Evolutionary conservation across 35 echinoderm and acorn worm species (phyloP), one percentile per base, ranked within the genome.

Genomic region (Lytechinus pictus): DNA sequence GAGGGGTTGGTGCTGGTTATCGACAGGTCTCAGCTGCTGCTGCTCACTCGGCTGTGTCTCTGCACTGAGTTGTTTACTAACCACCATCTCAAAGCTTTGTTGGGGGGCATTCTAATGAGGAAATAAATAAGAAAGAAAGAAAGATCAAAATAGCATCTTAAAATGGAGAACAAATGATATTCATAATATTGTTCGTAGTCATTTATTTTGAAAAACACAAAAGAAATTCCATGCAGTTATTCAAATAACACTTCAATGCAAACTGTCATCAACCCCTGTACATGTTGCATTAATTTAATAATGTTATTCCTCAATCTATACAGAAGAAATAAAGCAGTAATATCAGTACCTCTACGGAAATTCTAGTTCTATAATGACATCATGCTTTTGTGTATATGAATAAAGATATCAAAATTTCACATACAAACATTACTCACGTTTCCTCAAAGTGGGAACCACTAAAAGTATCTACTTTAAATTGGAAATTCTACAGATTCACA

Each of bases 31-130:
- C 92, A 93, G 55, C 28, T 93, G 92, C 33, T 44, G 33, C n/a
- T 93, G 92, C 29, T 93, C 88, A 90, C 29, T 33, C n/a, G 33
- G 88, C 28, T 44, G 52, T n/a, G 28, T 3, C 88, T 90, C 88
- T 54, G 88, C 28, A 14, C 28, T 54, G 6, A 90, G 88, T 4
- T 54, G 28, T 28, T 90, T 54, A 28, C 29, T 54, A 93, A 57
- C 54, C 5, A 54, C 92, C 52, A 93, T 93, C 92, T 93, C 92
- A 93, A 93, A 93, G 27, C 92, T 93, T 57, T 93, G 52, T 54
- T 27, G 52, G n/a, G 92, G 92, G 28, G 92, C 92, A 93, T 93
- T 93, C 92, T 93, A 54, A 79, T 79, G 14, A 54, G 54, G 27
- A 55, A 16, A 55, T 55, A 93, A 93, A 55, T 53, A 93, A 54